phyloP scores from a whole-genome alignment of 1,140 invertebrate genomes.

The Penaeus vannamei region DNA sequence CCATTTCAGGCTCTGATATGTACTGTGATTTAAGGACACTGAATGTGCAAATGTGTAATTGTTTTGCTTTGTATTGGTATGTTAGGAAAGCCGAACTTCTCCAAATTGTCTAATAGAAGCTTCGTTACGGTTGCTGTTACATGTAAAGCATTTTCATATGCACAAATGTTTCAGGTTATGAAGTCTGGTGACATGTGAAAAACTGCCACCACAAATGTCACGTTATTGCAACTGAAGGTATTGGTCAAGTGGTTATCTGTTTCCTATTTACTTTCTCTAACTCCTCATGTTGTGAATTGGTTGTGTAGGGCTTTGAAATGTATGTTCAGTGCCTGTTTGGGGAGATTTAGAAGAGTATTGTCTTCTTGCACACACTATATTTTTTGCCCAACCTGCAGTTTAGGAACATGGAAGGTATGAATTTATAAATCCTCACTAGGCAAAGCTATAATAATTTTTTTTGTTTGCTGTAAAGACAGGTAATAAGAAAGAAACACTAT shows the following conservation, averaged over 20 bases:
- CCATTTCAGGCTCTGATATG: constrained; percentile 64
- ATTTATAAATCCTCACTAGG: no score
- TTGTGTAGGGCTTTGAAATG: constrained; percentile 63
- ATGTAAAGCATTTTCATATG: constrained; percentile 12
- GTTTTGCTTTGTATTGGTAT: constrained; percentile 56
- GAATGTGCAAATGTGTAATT: constrained; percentile 58
- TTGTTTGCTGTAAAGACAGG: no score
- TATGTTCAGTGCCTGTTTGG: constrained; percentile 66
- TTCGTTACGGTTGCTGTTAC: constrained; percentile 20
- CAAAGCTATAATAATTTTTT: no score
- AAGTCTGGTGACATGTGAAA: constrained; percentile 12
- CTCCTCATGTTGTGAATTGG: constrained; percentile 54
- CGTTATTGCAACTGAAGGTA: constrained; percentile 8
- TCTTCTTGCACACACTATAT: constrained; percentile 56
- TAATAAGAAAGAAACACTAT: no score
- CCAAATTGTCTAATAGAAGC: constrained; percentile 28
- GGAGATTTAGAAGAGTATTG: constrained; percentile 62
- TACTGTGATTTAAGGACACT: constrained; percentile 64
- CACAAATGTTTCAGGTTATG: constrained; percentile 6
- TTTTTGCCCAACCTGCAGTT: neutral
- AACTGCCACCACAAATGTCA: constrained; percentile 23
- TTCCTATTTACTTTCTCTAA: constrained; percentile 24
- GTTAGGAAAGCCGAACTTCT: constrained; percentile 34
- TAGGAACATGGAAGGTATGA: no score
- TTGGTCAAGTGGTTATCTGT: constrained; percentile 46